Percentiles rank a stretch among this genome's conserved stretches.
These are phyloP conservation scores for Anthrax anthrax DNA, from an alignment of 2,888 invertebrate species.

Conservation along the genomic window DNA sequence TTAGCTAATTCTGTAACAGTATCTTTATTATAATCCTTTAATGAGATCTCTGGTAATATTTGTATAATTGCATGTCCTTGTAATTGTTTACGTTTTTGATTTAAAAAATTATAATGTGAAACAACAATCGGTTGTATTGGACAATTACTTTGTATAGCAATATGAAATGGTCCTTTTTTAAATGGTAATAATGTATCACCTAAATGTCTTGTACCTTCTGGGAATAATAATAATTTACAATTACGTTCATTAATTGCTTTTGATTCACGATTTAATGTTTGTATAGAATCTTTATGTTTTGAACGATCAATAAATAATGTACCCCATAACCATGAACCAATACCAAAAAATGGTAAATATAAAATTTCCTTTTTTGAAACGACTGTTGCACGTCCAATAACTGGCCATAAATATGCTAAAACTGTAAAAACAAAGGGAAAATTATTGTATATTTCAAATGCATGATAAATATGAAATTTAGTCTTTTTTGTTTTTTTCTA, in stretches of 20 bases:
- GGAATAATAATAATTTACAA: conserved; percentile 72
- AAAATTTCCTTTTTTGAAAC: conserved; percentile 73
- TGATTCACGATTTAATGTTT: conserved; percentile 57
- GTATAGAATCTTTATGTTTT: conserved; percentile 53
- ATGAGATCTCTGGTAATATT: conserved; percentile 58
- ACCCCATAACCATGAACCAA: conserved; percentile 77
- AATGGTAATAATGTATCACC: conserved; percentile 68
- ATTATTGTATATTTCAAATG: neutral
- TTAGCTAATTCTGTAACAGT: conserved; percentile 50
- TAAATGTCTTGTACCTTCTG: conserved; percentile 82
- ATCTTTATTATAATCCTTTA: conserved; percentile 45
- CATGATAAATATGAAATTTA: no score
- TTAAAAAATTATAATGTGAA: conserved; percentile 65
- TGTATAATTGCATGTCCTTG: conserved; percentile 56
- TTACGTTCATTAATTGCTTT: conserved; percentile 49
- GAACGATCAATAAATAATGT: conserved; percentile 75
- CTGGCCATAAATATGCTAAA: conserved; percentile 66
- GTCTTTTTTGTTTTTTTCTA: neutral
- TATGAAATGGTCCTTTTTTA: conserved; percentile 92
- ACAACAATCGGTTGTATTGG: conserved; percentile 83
- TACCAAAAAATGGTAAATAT: conserved; percentile 70
- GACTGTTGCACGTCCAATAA: conserved; percentile 63
- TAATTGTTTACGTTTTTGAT: conserved; percentile 45
- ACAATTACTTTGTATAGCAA: conserved; percentile 69
- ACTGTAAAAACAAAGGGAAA: conserved; percentile 34